Evolutionary conservation across 1,140 invertebrate species (phyloP), one percentile per base, ranked within the genome.

Genomic region (Augochlora pura): DNA sequence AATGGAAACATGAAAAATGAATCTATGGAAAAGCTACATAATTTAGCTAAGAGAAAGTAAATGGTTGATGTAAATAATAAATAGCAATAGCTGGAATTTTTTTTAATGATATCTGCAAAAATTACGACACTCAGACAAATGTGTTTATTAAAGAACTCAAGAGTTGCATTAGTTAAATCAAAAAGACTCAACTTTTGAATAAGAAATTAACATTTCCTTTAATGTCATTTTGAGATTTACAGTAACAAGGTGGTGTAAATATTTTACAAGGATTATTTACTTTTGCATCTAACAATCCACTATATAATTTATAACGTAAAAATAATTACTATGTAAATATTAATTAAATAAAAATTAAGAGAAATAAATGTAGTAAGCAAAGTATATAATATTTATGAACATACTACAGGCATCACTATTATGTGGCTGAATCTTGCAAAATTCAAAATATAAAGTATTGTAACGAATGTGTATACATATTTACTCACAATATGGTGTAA

Each of bases 321-420:
- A 71, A 39, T 54, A 69, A 57, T 52, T 72, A 8, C 70, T 71
- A 64, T 71, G 52, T 62, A 54, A 21, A 16, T 72, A 71, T 52
- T 71, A 78, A 69, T 62, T 21, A 62, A 77, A 59, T 60, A 38
- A 60, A 69, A 69, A 27, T 16, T 68, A 69, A 25, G 32, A 62
- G 12, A 77, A 67, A 62, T 64, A 67, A 69, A 38, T 16, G 25
- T 68, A 46, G 49, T 75, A 75, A 23, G 21, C 42, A 69, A 49
- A 83, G 27, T 84, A 60, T 78, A 52, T 77, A 68, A 83, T 76
- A 67, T 80, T 72, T 79, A 59, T 68, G 69, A 79, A 62, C 38
- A 73, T 62, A 69, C 21, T 38, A 69, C 42, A 77, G 60, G 25
- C 42, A 77, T 25, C 1, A 12, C 27, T 77, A 77, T 21, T 21